Percentiles rank a stretch among this genome's conserved stretches.
Evolutionary conservation across 2,113 vertebrate genomes (phyloP).

Genomic region (Urocitellus parryii): DNA sequence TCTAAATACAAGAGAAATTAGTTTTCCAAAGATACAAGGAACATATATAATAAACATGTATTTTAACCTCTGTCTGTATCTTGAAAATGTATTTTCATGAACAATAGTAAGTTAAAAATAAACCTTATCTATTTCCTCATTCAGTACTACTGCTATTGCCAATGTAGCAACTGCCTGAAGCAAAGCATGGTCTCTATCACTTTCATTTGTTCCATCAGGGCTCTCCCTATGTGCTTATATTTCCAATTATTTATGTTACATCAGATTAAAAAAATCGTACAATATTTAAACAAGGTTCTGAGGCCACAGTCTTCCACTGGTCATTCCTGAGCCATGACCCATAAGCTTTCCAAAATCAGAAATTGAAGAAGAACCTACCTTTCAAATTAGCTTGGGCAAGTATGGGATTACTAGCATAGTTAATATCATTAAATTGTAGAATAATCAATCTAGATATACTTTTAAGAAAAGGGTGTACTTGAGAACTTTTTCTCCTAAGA

Average conservation of each 20-base stretch:
- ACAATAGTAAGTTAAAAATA: constrained; percentile 18
- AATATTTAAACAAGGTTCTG: constrained; percentile 67
- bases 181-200: neutral
- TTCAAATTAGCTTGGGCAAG: constrained; percentile 61
- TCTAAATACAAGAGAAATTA: constrained; percentile 63
- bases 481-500: constrained; percentile 65
- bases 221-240: constrained; percentile 44
- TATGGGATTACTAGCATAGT: constrained; percentile 49
- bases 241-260: constrained; percentile 61
- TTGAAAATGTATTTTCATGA: constrained; percentile 63
- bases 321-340: constrained; percentile 70
- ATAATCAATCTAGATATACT: constrained; percentile 44
- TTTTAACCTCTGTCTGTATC: constrained; percentile 65
- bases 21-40: constrained; percentile 34
- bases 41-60: constrained; percentile 38
- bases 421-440: constrained; percentile 41
- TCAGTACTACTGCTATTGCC: constrained; percentile 31
- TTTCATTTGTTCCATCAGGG: neutral
- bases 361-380: constrained; percentile 59
- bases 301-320: neutral
- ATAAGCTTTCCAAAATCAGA: constrained; percentile 59
- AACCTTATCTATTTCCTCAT: constrained; percentile 60
- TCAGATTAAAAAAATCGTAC: constrained; percentile 55
- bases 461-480: constrained; percentile 53
- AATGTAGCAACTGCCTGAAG: constrained; percentile 21